A percentile compares a stretch with the other conserved stretches of the same genome.
phyloP scores from a whole-genome alignment of 1,140 invertebrate species.

The Aleiodes sp. region DNA sequence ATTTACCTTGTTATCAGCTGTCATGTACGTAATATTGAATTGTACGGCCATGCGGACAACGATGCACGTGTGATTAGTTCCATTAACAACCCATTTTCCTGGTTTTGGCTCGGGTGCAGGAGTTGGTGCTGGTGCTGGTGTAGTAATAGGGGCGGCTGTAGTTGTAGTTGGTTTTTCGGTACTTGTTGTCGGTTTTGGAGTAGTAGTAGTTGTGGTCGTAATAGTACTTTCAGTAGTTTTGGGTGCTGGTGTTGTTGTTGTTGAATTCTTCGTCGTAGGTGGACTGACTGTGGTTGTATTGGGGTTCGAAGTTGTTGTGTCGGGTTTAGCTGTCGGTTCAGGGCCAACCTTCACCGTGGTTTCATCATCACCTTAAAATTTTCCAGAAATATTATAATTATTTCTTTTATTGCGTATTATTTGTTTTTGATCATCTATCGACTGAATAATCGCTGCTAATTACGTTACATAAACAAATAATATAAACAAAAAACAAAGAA shows the following conservation, averaged over 20 bases:
- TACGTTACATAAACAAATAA: no score
- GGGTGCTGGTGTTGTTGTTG: slow-evolving; percentile 43
- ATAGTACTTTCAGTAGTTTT: slow-evolving; percentile 40
- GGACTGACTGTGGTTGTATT: background rate
- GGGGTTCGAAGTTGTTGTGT: background rate
- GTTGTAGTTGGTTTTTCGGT: slow-evolving; percentile 41
- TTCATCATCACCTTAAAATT: background rate
- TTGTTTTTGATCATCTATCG: no score
- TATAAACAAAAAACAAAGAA: no score
- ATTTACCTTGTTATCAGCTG: slow-evolving; percentile 52
- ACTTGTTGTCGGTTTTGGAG: slow-evolving; percentile 36
- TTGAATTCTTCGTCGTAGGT: slow-evolving; percentile 41
- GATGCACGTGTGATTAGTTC: slow-evolving; percentile 65
- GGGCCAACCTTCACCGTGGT: background rate
- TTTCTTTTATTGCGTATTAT: background rate
- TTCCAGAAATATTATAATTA: background rate
- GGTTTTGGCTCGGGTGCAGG: slow-evolving; percentile 57
- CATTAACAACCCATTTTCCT: slow-evolving; percentile 67
- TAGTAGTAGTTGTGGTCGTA: slow-evolving; percentile 36
- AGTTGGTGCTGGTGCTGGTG: slow-evolving; percentile 54
- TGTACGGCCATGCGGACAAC: slow-evolving; percentile 71
- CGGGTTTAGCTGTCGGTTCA: background rate
- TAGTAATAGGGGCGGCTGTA: slow-evolving; percentile 43
- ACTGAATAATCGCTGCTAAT: no score
- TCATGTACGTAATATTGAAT: slow-evolving; percentile 69